phyloP scores from a whole-genome alignment of 2,888 invertebrate genomes.

The Lepidocyrtinus sp. region DNA sequence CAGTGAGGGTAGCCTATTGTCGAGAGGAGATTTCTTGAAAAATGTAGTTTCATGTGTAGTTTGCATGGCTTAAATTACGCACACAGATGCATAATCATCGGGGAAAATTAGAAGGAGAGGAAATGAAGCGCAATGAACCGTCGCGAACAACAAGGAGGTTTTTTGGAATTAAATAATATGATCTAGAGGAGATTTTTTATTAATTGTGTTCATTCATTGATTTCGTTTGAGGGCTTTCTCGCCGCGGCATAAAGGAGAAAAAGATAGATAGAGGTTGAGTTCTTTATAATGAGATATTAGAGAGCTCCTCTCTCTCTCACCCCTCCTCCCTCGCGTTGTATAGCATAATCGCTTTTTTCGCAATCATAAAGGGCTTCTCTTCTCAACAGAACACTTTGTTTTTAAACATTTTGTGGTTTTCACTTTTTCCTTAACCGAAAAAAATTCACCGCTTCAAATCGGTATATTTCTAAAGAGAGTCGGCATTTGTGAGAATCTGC shows the following conservation, averaged over 20 bases:
- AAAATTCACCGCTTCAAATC: slow-evolving; percentile 10
- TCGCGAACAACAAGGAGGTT: slow-evolving; percentile 15
- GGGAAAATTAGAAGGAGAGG: slow-evolving; percentile 32
- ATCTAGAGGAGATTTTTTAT: slow-evolving; percentile 43
- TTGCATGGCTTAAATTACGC: not conserved
- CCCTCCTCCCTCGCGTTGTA: slow-evolving; percentile 22
- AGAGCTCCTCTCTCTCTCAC: slow-evolving; percentile 11
- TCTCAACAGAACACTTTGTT: slow-evolving; percentile 30
- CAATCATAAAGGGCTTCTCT: slow-evolving; percentile 4
- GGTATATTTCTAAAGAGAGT: not conserved
- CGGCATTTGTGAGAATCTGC: slow-evolving; percentile 42
- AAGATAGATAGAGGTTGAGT: slow-evolving; percentile 4
- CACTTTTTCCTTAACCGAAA: slow-evolving; percentile 41
- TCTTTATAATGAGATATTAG: not conserved
- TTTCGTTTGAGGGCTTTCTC: not conserved
- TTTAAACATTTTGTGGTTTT: slow-evolving; percentile 57
- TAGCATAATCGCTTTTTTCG: slow-evolving; percentile 5
- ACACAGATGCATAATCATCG: slow-evolving; percentile 45
- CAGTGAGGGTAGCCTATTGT: too few species aligned
- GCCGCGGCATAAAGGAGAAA: not conserved
- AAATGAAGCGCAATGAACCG: slow-evolving; percentile 58
- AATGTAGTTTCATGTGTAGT: not conserved
- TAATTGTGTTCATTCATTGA: slow-evolving; percentile 53
- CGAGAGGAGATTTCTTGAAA: not conserved
- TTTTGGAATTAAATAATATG: slow-evolving; percentile 13